Percentiles rank a stretch among this genome's conserved stretches.
Evolutionary conservation across 2,113 vertebrate genomes (phyloP).

Genomic region (Hippoglossus stenolepis): DNA sequence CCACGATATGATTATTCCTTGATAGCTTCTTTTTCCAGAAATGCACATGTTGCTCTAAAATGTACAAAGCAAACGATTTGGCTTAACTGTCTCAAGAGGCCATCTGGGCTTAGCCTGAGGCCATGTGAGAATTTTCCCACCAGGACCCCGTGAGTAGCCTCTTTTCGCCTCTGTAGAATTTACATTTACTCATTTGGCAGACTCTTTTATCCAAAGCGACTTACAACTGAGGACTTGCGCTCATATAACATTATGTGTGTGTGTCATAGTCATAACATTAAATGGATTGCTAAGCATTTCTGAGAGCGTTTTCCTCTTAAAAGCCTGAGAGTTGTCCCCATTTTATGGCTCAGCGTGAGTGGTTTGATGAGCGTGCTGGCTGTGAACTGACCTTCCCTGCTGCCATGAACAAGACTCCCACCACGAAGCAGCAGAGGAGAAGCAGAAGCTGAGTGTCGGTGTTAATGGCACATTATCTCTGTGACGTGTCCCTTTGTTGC

Average conservation of each 20-base stretch:
- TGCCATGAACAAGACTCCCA: conserved; percentile 18
- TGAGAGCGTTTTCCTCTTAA: conserved; percentile 56
- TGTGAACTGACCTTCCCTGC: conserved; percentile 32
- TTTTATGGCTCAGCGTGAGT: conserved; percentile 48
- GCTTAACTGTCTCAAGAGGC: background rate
- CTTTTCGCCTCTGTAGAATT: conserved; percentile 37
- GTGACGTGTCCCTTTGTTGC: conserved; percentile 18
- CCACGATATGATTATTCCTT: background rate
- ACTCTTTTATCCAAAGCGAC: background rate
- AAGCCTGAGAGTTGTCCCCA: conserved; percentile 41
- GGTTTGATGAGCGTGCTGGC: conserved; percentile 53
- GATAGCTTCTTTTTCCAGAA: background rate
- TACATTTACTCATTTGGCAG: conserved; percentile 5
- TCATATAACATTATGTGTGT: conserved; percentile 3
- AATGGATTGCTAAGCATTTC: conserved; percentile 58
- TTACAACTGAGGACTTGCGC: background rate
- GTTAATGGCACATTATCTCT: conserved; percentile 31
- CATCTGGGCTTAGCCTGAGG: conserved; percentile 24
- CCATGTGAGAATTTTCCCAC: conserved; percentile 1
- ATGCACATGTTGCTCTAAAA: conserved; percentile 1
- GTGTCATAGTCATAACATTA: conserved; percentile 50
- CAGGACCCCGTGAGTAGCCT: conserved; percentile 15
- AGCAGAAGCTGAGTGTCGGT: conserved; percentile 19
- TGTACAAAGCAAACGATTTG: background rate
- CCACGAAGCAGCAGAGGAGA: conserved; percentile 4